phyloP scores from a whole-genome alignment of 1,140 invertebrate genomes.

The Bombus sibiricus region DNA sequence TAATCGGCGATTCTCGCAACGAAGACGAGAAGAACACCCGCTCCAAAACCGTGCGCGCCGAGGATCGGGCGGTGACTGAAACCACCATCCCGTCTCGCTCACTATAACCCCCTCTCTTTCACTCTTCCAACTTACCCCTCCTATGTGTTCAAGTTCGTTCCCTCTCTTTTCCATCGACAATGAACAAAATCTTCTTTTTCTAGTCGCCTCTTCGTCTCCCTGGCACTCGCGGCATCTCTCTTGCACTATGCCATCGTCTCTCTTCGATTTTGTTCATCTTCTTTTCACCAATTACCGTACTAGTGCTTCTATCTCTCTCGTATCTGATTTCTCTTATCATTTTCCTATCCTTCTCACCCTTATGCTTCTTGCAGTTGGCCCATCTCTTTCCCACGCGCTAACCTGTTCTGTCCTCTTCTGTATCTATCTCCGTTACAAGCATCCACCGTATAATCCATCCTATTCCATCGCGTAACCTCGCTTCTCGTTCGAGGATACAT shows the following conservation, averaged over 20 bases:
- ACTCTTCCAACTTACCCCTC: conserved; percentile 36
- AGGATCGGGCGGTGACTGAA: conserved; percentile 82
- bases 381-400: neutral
- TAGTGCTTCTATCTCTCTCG: conserved; percentile 50
- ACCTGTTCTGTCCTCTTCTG: neutral
- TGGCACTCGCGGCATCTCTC: neutral
- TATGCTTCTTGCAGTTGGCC: neutral
- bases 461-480: neutral
- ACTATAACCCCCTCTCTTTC: conserved; percentile 49
- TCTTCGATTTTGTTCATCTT: conserved; percentile 37
- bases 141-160: conserved; percentile 10
- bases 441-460: neutral
- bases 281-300: neutral
- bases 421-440: conserved; percentile 3
- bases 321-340: conserved; percentile 45
- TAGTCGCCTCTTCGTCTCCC: neutral
- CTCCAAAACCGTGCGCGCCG: conserved; percentile 78
- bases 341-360: conserved; percentile 41
- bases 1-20: conserved; percentile 52
- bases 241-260: conserved; percentile 28
- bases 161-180: conserved; percentile 23
- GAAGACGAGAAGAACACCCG: conserved; percentile 58
- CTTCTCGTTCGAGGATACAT: neutral
- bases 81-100: conserved; percentile 67
- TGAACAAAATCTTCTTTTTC: conserved; percentile 42